phyloP scores from a whole-genome alignment of 30 jellyfish, hydroid and myxozoan species.

The Morbakka virulenta region DNA sequence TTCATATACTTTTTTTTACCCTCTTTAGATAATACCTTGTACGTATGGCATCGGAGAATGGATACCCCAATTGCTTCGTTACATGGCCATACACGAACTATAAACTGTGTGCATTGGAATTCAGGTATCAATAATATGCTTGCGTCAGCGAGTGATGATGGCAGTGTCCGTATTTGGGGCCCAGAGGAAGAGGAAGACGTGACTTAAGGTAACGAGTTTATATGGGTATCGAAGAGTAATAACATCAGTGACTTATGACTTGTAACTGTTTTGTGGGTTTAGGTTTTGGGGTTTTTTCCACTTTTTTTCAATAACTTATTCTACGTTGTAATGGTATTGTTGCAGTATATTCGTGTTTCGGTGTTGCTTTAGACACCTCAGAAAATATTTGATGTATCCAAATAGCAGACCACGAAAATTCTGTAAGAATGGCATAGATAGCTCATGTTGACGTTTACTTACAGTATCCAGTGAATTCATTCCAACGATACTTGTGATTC shows the following conservation, averaged over 20 bases:
- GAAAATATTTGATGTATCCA: no score
- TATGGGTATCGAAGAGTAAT: not conserved
- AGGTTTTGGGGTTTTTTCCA: not conserved
- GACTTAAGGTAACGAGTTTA: slow-evolving; percentile 14
- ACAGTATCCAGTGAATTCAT: no score
- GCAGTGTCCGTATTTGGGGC: slow-evolving; percentile 96
- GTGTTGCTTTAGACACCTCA: no score
- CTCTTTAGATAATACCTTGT: slow-evolving; percentile 75
- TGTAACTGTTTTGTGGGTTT: not conserved
- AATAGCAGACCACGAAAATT: no score
- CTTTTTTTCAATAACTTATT: no score
- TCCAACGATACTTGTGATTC: no score
- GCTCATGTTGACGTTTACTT: no score
- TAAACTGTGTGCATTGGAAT: slow-evolving; percentile 98
- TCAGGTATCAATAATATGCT: slow-evolving; percentile 81
- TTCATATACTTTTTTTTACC: not conserved
- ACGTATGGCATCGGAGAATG: slow-evolving; percentile 88
- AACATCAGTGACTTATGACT: not conserved
- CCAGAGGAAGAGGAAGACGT: slow-evolving; percentile 63
- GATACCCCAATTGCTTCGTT: slow-evolving; percentile 92
- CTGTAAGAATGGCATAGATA: no score
- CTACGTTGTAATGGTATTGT: no score
- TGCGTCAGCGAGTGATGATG: slow-evolving; percentile 99
- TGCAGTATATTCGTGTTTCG: no score
- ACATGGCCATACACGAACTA: slow-evolving; percentile 93